These are phyloP conservation scores for Ictalurus furcatus DNA, from an alignment of 2,113 vertebrate genomes.

Conservation along the genomic window DNA sequence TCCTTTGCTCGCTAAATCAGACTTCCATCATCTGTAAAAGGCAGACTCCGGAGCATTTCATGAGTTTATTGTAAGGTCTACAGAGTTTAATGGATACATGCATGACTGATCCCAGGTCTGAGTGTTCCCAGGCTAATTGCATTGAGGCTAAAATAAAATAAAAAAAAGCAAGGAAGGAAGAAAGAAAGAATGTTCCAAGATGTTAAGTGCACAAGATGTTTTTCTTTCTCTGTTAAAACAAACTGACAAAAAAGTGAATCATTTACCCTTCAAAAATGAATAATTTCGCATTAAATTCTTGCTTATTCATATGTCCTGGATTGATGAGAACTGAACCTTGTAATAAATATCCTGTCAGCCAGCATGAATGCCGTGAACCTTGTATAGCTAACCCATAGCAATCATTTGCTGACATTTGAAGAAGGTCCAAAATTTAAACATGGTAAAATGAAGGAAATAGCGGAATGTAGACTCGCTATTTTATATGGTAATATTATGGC, in stretches of 20 bases:
- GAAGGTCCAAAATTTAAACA: neutral
- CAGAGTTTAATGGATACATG: conserved; percentile 33
- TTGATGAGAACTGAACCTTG: conserved; percentile 7
- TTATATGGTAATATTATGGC: neutral
- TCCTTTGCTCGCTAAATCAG: neutral
- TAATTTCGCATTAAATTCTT: neutral
- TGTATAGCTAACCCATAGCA: neutral
- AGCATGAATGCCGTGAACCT: neutral
- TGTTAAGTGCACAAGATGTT: conserved; percentile 25
- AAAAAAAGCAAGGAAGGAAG: neutral
- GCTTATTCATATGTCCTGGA: neutral
- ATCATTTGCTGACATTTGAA: conserved; percentile 10
- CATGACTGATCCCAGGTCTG: conserved; percentile 31
- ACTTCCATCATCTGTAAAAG: conserved; percentile 1
- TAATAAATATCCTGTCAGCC: conserved; percentile 24
- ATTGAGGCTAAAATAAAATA: neutral
- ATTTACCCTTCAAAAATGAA: conserved; percentile 18
- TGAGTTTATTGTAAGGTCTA: conserved; percentile 22
- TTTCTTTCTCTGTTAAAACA: conserved; percentile 36
- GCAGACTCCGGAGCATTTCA: neutral
- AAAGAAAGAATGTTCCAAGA: conserved; percentile 19
- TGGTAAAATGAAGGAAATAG: neutral
- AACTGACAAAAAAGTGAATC: conserved; percentile 5
- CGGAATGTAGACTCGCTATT: neutral
- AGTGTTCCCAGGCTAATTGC: conserved; percentile 36